Evolutionary conservation across 1,140 invertebrate genomes (phyloP), one percentile per base, ranked within the genome.

Genomic region (Macrocentrus cingulum): DNA sequence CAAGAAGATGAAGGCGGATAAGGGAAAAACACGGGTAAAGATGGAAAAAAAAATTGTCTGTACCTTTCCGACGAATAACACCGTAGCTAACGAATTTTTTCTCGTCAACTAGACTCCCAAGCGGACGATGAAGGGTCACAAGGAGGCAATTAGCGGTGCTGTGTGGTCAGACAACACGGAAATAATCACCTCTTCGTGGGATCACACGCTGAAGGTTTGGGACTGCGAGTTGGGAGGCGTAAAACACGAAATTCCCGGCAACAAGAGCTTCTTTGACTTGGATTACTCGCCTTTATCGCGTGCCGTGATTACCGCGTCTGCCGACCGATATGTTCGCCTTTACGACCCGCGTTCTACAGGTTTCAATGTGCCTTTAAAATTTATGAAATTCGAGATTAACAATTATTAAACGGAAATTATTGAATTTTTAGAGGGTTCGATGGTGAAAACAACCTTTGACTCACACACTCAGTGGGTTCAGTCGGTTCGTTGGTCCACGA

Each of bases 181-280:
- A 55, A 71, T 98, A 1, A 84, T 92, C 9, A 94, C 94, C 0
- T 91, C 91, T 1, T 91, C 92, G 0, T 97, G 95, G 95, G 97
- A 99, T 82, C 95, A 99, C 69, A 94, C 95, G 0, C 80, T 99
- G 7, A 90, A 91, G 75, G 67, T 97, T 2, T 99, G 97, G 97
- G 96, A 99, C 80, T 81, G 92, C 18, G 88, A 95, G 75, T 74
- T 91, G 23, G 89, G 88, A 55, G 90, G 88, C 9, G 85, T 93
- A 6, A 92, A 91, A 71, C 83, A 86, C 36, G 91, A 95, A 75
- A 83, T 94, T 61, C 83, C 85, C 50, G 93, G 92, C 34, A 92
- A 94, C 62, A 98, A 98, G 79, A 90, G 93, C 20, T 94, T 97
- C 74, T 90, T 98, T 66, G 88, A 90, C 72, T 77, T 94, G 1